phyloP scores from a whole-genome alignment of 2,113 vertebrate genomes.

The Polypterus senegalus region DNA sequence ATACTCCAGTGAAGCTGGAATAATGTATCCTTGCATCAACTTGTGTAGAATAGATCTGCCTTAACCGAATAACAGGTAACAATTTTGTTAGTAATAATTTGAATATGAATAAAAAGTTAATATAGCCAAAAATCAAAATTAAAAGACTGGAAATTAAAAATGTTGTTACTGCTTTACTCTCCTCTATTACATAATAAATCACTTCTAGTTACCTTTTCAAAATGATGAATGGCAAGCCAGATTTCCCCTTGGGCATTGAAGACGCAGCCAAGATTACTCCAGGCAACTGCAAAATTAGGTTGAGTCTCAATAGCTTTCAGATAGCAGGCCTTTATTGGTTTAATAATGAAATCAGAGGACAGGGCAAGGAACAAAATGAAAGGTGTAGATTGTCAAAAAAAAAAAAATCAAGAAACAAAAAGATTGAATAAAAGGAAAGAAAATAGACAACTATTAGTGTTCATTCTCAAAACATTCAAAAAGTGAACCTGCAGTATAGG shows the following conservation, averaged over 20 bases:
- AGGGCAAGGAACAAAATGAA: slow-evolving; percentile 30
- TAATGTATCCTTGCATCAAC: too few species aligned
- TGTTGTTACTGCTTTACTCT: slow-evolving; percentile 1
- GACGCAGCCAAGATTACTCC: slow-evolving; percentile 98
- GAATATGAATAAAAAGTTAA: background rate
- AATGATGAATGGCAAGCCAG: slow-evolving; percentile 98
- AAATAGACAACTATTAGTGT: slow-evolving; percentile 77
- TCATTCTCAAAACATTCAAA: slow-evolving; percentile 75
- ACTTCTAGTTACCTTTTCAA: slow-evolving; percentile 75
- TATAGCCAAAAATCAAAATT: background rate
- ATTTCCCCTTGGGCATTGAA: slow-evolving; percentile 98
- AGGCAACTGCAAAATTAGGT: slow-evolving; percentile 98
- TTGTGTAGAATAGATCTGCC: too few species aligned
- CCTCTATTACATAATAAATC: background rate
- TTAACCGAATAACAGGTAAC: too few species aligned
- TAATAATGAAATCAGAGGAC: slow-evolving; percentile 60
- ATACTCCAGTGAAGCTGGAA: too few species aligned
- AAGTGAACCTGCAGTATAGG: slow-evolving; percentile 99
- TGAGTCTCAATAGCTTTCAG: slow-evolving; percentile 99
- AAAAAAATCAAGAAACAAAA: slow-evolving; percentile 46
- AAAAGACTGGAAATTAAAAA: background rate
- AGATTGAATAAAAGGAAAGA: slow-evolving; percentile 61
- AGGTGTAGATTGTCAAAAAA: slow-evolving; percentile 40
- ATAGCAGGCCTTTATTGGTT: slow-evolving; percentile 91
- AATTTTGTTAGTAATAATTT: too few species aligned